Base-by-base conservation (phyloP, 2,113 vertebrate genomes). In the Bettongia penicillata region DNA sequence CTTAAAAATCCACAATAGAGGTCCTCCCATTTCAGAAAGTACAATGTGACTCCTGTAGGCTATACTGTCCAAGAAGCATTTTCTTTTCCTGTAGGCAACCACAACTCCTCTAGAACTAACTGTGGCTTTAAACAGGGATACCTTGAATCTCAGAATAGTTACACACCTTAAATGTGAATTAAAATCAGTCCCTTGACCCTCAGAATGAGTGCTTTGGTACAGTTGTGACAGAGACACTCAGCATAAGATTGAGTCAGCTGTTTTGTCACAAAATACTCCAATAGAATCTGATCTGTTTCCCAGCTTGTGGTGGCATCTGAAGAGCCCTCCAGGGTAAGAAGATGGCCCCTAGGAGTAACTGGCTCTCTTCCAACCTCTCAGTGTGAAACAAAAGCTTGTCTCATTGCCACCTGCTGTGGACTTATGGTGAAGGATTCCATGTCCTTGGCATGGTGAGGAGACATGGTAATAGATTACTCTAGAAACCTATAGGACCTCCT, bases 391-490 rank as follows among this genome's bases (percentile, higher is more conserved):
- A 97, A 93, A 94, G 92, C 37, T 95, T 97, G 68, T 93, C 97
- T 98, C 94, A 96, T 93, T 96, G 96, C 97, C 97, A 97, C 97
- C 97, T 97, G 97, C 97, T 97, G 94, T 97, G 96, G 91, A 96
- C 93, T 96, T 95, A 96, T 95, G 97, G 93, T 93, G 97, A 96
- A 94, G 96, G 92, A 96, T 96, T 97, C 97, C 97, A 84, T 94
- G 94, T 96, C 94, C 92, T 92, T 14, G 43, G 91, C 90, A 23
- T 97, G 95, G 94, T 49, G 43, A 3, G 57, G 91, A 96, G 93
- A 96, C 89, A 84, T 77, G 92, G 94, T 55, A 89, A 51, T 93
- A 93, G 92, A 94, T 95, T 94, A 90, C 92, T 94, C 90, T 95
- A 89, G 89, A 84, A 94, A 95, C 92, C 48, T 94, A 51, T 52